phyloP scores from a whole-genome alignment of 2,113 vertebrate species.

The Osmerus mordax region DNA sequence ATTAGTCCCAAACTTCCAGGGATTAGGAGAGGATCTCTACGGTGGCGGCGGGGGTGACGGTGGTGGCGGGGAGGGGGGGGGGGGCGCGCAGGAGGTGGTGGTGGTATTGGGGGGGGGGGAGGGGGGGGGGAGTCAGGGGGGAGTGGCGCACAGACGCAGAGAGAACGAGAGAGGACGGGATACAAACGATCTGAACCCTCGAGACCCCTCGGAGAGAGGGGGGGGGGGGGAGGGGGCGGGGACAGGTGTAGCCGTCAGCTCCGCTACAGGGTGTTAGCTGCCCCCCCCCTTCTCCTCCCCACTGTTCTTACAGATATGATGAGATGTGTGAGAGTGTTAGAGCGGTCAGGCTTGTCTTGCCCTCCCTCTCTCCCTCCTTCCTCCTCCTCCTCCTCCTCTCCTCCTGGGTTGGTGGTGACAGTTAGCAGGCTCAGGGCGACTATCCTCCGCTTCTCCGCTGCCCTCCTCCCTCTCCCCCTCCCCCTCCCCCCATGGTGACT shows the following conservation, averaged over 20 bases:
- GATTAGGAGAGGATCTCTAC: constrained; percentile 90
- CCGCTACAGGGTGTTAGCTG: constrained; percentile 63
- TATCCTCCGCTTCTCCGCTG: constrained; percentile 51
- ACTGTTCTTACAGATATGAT: constrained; percentile 75
- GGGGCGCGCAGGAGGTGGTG: constrained; percentile 70
- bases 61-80: constrained; percentile 48
- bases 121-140: constrained; percentile 66
- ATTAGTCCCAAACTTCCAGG: constrained; percentile 98
- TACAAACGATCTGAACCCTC: not conserved
- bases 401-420: constrained; percentile 60
- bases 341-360: constrained; percentile 67
- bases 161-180: constrained; percentile 42
- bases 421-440: constrained; percentile 64
- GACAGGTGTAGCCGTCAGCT: constrained; percentile 73
- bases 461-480: not conserved
- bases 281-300: constrained; percentile 55
- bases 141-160: constrained; percentile 68
- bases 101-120: constrained; percentile 38
- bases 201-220: constrained; percentile 21
- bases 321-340: constrained; percentile 73
- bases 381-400: constrained; percentile 45
- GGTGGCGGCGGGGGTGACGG: constrained; percentile 79
- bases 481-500: not conserved
- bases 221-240: constrained; percentile 24
- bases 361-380: constrained; percentile 22